Evolutionary conservation across 2,888 invertebrate genomes (phyloP).

Genomic region (Diarsia dahlii): DNA sequence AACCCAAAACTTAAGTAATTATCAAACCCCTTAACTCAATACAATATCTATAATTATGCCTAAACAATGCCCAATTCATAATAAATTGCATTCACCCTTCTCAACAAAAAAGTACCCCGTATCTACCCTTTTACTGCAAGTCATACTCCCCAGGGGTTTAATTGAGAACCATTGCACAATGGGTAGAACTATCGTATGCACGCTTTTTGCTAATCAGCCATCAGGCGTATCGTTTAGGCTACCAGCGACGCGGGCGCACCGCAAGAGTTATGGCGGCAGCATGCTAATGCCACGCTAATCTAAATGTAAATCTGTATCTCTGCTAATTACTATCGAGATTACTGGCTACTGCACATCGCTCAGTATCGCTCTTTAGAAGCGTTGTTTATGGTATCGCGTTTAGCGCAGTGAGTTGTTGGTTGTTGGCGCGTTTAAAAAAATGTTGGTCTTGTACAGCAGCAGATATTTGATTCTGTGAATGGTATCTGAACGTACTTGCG

Average conservation of each 20-base stretch:
- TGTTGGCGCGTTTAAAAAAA: not conserved
- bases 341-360: constrained; percentile 69
- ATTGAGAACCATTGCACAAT: constrained; percentile 54
- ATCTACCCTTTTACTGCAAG: constrained; percentile 34
- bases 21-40: constrained; percentile 17
- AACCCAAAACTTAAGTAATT: constrained; percentile 11
- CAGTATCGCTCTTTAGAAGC: constrained; percentile 54
- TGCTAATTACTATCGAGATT: constrained; percentile 85
- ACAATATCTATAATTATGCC: constrained; percentile 36
- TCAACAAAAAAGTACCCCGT: constrained; percentile 29
- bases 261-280: constrained; percentile 79
- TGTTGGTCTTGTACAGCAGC: not conserved
- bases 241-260: constrained; percentile 59
- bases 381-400: constrained; percentile 33
- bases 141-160: constrained; percentile 50
- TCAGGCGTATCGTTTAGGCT: constrained; percentile 54
- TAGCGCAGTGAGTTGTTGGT: not conserved
- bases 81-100: constrained; percentile 45
- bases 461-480: not conserved
- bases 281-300: constrained; percentile 83
- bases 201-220: constrained; percentile 83
- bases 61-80: constrained; percentile 39
- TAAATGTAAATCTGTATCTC: constrained; percentile 81
- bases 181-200: constrained; percentile 57
- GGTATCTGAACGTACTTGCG: not conserved